Conservation (phyloP, 2,113 vertebrate species). For the Heloderma charlesbogerti region DNA sequence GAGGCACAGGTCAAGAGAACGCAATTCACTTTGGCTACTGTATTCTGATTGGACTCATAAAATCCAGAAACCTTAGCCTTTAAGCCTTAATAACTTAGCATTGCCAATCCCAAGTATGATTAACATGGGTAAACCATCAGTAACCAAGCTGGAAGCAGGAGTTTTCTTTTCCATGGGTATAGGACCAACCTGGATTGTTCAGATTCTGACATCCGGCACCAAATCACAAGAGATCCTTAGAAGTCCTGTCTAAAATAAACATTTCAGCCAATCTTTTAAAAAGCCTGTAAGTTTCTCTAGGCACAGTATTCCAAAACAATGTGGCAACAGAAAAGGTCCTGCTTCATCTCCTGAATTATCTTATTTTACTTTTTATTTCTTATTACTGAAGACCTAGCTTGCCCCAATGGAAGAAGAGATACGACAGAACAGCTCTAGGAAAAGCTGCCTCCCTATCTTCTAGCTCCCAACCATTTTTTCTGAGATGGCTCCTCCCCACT, state of each 20-base stretch:
- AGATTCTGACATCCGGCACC: background rate
- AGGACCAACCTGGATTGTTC: background rate
- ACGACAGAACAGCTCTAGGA: background rate
- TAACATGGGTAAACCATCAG: background rate
- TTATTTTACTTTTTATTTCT: background rate
- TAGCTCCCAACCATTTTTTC: background rate
- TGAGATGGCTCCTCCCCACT: background rate
- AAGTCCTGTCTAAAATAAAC: background rate
- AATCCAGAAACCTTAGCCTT: background rate
- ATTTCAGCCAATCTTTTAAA: background rate
- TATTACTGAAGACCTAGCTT: background rate
- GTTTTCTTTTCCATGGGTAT: background rate
- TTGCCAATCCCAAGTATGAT: background rate
- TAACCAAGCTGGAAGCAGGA: background rate
- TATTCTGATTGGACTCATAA: background rate
- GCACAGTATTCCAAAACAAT: background rate
- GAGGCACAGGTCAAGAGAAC: accelerated
- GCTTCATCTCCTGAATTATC: background rate
- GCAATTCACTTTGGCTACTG: background rate
- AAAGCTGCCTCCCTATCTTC: background rate
- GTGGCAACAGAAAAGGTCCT: background rate
- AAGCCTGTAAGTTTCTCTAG: background rate
- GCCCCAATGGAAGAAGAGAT: background rate
- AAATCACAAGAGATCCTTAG: background rate
- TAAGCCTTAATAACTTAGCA: background rate